These are phyloP conservation scores for Gambelia wislizenii DNA, from an alignment of 2,797 vertebrate species.

Conservation along the genomic window DNA sequence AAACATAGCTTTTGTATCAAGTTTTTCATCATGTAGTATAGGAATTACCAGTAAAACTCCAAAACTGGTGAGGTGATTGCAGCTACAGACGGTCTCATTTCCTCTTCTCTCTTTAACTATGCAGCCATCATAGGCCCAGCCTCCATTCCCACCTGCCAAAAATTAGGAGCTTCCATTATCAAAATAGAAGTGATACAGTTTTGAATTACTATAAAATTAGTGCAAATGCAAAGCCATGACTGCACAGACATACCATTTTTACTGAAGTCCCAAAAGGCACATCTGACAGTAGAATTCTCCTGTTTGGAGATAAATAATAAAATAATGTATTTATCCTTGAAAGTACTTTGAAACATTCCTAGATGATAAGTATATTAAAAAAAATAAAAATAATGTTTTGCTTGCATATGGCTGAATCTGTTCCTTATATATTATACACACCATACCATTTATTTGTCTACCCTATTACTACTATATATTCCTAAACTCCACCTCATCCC, in stretches of 20 bases:
- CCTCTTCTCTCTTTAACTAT: conserved; percentile 78
- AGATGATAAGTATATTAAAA: conserved; percentile 4
- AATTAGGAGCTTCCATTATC: conserved; percentile 51
- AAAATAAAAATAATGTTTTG: not conserved
- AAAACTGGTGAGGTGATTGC: conserved; percentile 95
- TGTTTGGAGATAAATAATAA: conserved; percentile 64
- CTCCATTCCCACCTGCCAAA: conserved; percentile 84
- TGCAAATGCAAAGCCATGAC: not conserved
- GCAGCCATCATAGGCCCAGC: conserved; percentile 89
- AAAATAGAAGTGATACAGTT: conserved; percentile 13
- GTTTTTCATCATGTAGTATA: not conserved
- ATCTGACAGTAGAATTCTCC: conserved; percentile 79
- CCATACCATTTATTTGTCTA: not conserved
- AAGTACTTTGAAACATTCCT: conserved; percentile 10
- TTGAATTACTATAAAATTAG: conserved; percentile 14
- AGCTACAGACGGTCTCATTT: conserved; percentile 88
- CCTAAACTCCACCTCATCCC: not conserved
- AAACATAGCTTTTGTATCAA: not conserved
- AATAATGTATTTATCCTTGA: conserved; percentile 13
- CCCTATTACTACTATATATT: not conserved
- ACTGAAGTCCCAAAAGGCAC: conserved; percentile 91
- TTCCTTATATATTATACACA: not conserved
- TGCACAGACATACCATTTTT: conserved; percentile 83
- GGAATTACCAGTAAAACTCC: conserved; percentile 89
- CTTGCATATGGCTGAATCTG: not conserved